Evolutionary conservation across 2,113 vertebrate species (phyloP).

Genomic region (Xiphophorus hellerii): DNA sequence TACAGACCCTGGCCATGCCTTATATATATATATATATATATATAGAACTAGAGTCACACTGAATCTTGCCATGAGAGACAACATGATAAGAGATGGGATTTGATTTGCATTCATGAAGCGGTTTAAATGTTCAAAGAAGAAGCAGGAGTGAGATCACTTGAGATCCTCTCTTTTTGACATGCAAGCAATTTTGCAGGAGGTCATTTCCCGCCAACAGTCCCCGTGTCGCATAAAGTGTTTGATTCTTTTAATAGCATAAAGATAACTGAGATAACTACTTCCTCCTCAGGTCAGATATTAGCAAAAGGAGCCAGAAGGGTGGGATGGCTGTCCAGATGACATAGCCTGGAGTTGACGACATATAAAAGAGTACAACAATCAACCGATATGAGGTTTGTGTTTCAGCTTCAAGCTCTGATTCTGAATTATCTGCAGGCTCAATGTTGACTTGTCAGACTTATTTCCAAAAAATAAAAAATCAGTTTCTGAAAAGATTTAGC

Average conservation of each 20-base stretch:
- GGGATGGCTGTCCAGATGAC: conserved; percentile 42
- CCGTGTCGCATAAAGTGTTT: conserved; percentile 10
- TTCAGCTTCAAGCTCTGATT: conserved; percentile 68
- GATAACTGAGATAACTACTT: not conserved
- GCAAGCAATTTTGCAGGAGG: conserved; percentile 11
- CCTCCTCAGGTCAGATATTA: conserved; percentile 29
- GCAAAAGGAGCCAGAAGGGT: conserved; percentile 24
- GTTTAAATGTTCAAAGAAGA: conserved; percentile 68
- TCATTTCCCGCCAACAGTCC: conserved; percentile 25
- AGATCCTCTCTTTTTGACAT: conserved; percentile 20
- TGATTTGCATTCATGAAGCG: conserved; percentile 69
- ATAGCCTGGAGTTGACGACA: conserved; percentile 43
- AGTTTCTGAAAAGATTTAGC: conserved; percentile 55
- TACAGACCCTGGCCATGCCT: conserved; percentile 30
- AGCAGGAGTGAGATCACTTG: conserved; percentile 2
- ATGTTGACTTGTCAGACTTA: conserved; percentile 64
- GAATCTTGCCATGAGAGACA: conserved; percentile 63
- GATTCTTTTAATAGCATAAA: not conserved
- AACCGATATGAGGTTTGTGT: conserved; percentile 62
- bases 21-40: conserved; percentile 35
- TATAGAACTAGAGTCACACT: conserved; percentile 42
- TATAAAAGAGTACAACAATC: conserved; percentile 49
- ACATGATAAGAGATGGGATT: conserved; percentile 65
- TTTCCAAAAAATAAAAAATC: conserved; percentile 63
- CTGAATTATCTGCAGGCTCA: conserved; percentile 67